Percentiles rank a stretch among this genome's conserved stretches.
Conservation (phyloP, 2,797 vertebrate species). For the Artibeus jamaicensis region DNA sequence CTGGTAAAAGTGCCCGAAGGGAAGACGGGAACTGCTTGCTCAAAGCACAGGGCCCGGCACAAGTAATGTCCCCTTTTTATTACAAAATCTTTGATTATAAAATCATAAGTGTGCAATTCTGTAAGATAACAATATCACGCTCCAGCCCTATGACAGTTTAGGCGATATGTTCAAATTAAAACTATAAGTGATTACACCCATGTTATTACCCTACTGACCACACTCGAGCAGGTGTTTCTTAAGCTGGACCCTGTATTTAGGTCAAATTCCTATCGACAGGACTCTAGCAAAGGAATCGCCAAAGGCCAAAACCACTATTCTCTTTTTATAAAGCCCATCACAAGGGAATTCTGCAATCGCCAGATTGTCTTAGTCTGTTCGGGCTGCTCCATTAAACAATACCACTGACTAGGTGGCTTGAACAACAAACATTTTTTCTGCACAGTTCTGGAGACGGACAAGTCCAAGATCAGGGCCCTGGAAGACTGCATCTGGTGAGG, state of each 20-base stretch:
- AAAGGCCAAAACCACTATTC: not conserved
- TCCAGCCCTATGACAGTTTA: too few relatives aligned
- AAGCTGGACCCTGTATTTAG: not conserved
- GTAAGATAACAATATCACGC: too few relatives aligned
- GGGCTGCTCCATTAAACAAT: not conserved
- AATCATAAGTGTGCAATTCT: too few relatives aligned
- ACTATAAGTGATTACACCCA: too few relatives aligned
- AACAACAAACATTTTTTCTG: not conserved
- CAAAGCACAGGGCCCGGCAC: not conserved
- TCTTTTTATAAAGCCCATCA: not conserved
- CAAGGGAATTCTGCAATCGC: not conserved
- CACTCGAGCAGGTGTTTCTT: too few relatives aligned
- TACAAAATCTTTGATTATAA: too few relatives aligned
- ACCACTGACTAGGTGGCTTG: not conserved
- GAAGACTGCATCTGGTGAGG: not conserved
- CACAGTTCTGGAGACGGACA: not conserved
- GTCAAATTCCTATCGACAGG: not conserved
- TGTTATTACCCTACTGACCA: too few relatives aligned
- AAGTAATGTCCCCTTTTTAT: too few relatives aligned
- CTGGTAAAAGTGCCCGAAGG: not conserved
- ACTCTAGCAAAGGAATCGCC: not conserved
- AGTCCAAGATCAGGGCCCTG: not conserved
- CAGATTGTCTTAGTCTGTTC: not conserved
- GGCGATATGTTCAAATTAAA: too few relatives aligned
- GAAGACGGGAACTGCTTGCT: not conserved